Base-by-base conservation (phyloP, 92 coral and sea anemone genomes). In the Palythoa grandis region DNA sequence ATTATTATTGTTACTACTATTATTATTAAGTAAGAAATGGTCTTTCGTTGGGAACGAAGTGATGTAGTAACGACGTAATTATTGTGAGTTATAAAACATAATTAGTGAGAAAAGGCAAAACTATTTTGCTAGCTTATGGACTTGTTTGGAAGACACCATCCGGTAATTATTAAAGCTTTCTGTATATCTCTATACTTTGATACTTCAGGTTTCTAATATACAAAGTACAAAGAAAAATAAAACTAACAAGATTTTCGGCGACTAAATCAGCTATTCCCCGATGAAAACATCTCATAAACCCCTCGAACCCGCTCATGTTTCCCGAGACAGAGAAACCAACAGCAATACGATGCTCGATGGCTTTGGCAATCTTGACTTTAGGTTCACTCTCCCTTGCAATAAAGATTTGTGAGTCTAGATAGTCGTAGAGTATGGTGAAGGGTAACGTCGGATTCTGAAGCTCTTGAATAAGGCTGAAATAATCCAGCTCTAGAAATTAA, bases 231-330 rank as follows among this genome's bases (percentile, higher is more conserved):
- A 48, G 5, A 13, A 20, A 9, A 20, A 73, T 0, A 6, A 50
- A 47, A 74, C 82, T 53, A 24, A 77, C 82, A 25, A 7, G 2
- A 53, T n/a, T 6, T 29, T 22, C 50, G 3, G 58, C 66, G 50
- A 77, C 38, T 9, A 29, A 54, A 29, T 77, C 82, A 35, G 69
- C 39, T 52, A 77, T 77, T 15, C 82, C 82, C 0, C 82, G 82
- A 67, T 77, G 82, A 37, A 77, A 77, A 77, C 82, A 77, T 56
- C 54, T 77, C 68, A 29, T 53, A 77, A 77, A 77, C 13, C 35
- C 68, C n/a, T 56, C 14, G 40, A 54, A 29, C 16, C 82, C 82
- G 12, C 47, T 77, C 17, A 68, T 77, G 82, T 77, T 77, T 23
- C 82, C 82, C 60, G 82, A 23, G 3, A 48, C 82, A 13, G 67